These are phyloP conservation scores for Drosophila trapezifrons DNA, from an alignment of 1,140 invertebrate species.

Conservation along the genomic window DNA sequence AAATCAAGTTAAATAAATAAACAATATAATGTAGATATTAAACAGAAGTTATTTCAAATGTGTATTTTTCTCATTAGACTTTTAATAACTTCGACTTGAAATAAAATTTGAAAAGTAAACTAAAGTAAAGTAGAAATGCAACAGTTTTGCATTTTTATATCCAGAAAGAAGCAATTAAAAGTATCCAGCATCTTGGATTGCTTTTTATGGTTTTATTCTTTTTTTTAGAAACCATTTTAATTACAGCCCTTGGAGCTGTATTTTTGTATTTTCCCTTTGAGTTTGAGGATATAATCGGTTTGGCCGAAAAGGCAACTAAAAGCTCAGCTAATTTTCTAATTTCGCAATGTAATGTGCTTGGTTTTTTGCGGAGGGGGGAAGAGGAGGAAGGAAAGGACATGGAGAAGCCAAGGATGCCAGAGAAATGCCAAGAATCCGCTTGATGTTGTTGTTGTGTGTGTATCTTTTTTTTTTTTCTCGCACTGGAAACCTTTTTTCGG, in stretches of 20 bases:
- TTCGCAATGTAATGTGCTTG: slow-evolving; percentile 43
- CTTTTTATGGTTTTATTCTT: background rate
- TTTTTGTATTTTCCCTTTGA: background rate
- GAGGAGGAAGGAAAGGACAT: background rate
- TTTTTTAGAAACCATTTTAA: background rate
- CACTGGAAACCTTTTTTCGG: slow-evolving; percentile 16
- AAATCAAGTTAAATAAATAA: background rate
- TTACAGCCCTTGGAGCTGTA: background rate
- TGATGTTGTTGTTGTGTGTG: slow-evolving; percentile 20
- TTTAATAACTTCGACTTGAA: background rate
- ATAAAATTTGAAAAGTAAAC: no score
- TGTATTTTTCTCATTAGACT: background rate
- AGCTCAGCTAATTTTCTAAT: slow-evolving; percentile 58
- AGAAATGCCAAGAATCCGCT: slow-evolving; percentile 32
- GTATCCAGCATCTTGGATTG: background rate
- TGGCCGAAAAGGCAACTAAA: slow-evolving; percentile 17
- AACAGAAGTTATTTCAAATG: background rate
- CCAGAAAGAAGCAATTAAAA: background rate
- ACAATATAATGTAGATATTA: background rate
- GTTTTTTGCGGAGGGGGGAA: slow-evolving; percentile 4
- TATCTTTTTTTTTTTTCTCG: background rate
- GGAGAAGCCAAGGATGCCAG: slow-evolving; percentile 32
- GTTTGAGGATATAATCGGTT: slow-evolving; percentile 8
- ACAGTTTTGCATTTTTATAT: background rate
- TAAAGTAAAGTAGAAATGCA: background rate